Percentiles rank a stretch among this genome's conserved stretches.
phyloP scores from a whole-genome alignment of 2,888 invertebrate species.

The Aricia artaxerxes region DNA sequence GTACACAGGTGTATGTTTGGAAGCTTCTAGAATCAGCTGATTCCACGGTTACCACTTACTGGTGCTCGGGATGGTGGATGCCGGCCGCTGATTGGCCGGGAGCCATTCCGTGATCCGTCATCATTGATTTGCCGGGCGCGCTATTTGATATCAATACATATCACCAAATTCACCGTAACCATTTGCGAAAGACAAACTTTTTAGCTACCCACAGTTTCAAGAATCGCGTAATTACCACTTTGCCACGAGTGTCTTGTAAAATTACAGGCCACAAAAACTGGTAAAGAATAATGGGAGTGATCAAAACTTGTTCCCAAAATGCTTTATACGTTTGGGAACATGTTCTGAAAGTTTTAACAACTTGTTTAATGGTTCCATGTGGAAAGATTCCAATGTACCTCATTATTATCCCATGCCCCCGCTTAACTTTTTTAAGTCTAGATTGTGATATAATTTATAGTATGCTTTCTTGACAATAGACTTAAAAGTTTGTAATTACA shows the following conservation, averaged over 20 bases:
- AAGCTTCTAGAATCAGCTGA: conserved; percentile 75
- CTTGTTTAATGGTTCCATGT: neutral
- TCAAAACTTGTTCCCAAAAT: conserved; percentile 40
- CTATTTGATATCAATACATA: conserved; percentile 27
- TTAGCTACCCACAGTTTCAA: neutral
- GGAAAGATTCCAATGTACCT: neutral
- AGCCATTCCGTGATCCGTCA: conserved; percentile 34
- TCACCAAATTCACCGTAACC: neutral
- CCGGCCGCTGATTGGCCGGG: conserved; percentile 46
- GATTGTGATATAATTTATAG: neutral
- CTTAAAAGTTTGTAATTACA: neutral
- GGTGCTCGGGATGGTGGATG: conserved; percentile 29
- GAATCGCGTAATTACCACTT: neutral
- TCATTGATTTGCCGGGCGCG: conserved; percentile 30
- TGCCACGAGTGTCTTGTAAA: neutral
- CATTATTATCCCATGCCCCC: neutral
- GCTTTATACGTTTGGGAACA: conserved; percentile 2
- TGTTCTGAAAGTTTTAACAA: neutral
- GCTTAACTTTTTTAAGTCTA: neutral
- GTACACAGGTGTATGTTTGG: conserved; percentile 40
- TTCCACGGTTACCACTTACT: conserved; percentile 41
- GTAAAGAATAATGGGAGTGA: conserved; percentile 35
- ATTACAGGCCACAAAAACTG: conserved; percentile 33
- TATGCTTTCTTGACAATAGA: neutral
- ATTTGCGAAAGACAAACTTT: neutral